Evolutionary conservation across 2,888 invertebrate genomes (phyloP).

Genomic region (Leptinotarsa rubiginosa): DNA sequence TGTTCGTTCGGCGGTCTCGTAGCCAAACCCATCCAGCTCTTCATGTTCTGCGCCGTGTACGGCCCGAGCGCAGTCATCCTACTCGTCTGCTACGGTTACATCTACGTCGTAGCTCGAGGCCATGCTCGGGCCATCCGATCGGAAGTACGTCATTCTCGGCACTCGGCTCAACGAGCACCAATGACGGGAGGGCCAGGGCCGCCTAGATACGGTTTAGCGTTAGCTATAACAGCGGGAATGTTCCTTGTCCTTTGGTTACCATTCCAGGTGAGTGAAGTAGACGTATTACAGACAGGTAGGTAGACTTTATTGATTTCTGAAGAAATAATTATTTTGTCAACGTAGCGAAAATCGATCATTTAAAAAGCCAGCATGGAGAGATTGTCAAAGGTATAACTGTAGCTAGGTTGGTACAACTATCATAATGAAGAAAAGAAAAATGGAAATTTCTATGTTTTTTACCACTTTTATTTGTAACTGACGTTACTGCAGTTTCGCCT

Average conservation of each 20-base stretch:
- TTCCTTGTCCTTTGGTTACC: constrained; percentile 74
- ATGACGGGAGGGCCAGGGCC: constrained; percentile 53
- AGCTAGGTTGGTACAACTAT: too few species aligned
- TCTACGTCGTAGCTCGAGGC: constrained; percentile 73
- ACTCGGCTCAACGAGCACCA: constrained; percentile 45
- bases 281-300: too few species aligned
- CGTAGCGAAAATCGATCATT: too few species aligned
- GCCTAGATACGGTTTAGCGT: constrained; percentile 72
- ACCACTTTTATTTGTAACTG: too few species aligned
- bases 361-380: too few species aligned
- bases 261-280: constrained; percentile 67
- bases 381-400: too few species aligned
- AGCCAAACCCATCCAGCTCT: constrained; percentile 69
- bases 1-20: constrained; percentile 69
- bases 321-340: too few species aligned
- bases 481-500: too few species aligned
- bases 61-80: constrained; percentile 72
- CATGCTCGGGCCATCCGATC: constrained; percentile 73
- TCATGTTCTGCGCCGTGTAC: constrained; percentile 72
- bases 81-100: constrained; percentile 73
- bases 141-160: constrained; percentile 69
- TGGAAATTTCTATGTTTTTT: too few species aligned
- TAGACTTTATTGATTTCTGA: too few species aligned
- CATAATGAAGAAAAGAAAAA: too few species aligned
- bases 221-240: constrained; percentile 73